phyloP scores from a whole-genome alignment of 2,797 vertebrate genomes.

The Tamandua tetradactyla region DNA sequence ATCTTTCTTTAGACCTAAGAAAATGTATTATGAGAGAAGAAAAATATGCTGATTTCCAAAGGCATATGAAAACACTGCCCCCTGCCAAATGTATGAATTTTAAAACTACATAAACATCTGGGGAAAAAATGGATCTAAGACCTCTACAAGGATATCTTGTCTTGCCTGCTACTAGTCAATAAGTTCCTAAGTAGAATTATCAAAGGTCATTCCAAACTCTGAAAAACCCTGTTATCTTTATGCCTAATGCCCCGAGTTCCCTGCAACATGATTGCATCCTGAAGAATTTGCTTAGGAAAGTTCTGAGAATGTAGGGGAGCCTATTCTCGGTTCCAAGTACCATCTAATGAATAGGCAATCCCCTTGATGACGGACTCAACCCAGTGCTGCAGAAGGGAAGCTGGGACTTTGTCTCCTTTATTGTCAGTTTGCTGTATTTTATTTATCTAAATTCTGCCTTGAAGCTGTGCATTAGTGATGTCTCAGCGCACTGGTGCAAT shows the following conservation, averaged over 20 bases:
- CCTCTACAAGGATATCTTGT: not conserved
- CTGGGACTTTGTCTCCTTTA: not conserved
- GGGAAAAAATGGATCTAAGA: conserved; percentile 13
- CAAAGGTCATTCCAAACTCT: not conserved
- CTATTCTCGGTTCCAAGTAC: not conserved
- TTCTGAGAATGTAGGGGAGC: not conserved
- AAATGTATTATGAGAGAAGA: not conserved
- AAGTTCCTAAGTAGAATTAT: not conserved
- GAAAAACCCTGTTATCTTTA: not conserved
- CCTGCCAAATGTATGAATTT: not conserved
- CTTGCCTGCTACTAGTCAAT: not conserved
- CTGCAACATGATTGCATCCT: not conserved
- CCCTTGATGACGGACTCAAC: not conserved
- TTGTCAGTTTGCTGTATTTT: not conserved
- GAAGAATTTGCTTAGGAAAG: not conserved
- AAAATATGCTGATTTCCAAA: conserved; percentile 21
- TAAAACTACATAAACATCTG: not conserved
- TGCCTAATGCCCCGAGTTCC: no score
- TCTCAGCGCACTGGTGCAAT: not conserved
- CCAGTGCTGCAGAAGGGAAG: not conserved
- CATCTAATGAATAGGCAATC: not conserved
- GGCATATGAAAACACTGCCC: not conserved
- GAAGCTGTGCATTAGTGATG: not conserved
- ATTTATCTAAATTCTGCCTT: not conserved
- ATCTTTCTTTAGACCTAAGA: not conserved